These are phyloP conservation scores for Zingel zingel DNA, from an alignment of 2,113 vertebrate genomes.

Conservation along the genomic window DNA sequence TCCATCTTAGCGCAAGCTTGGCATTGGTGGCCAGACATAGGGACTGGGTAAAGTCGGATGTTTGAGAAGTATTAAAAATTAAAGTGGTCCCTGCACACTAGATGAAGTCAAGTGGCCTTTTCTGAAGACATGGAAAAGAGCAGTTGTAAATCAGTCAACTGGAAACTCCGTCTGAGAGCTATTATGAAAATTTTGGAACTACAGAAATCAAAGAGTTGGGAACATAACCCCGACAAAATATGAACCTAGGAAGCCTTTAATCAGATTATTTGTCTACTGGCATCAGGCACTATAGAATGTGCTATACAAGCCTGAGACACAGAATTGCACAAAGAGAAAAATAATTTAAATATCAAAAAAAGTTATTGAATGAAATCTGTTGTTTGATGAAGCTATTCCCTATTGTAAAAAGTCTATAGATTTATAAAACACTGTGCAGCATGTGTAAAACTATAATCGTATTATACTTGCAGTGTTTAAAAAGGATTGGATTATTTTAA, in stretches of 20 bases:
- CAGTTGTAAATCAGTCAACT: constrained; percentile 62
- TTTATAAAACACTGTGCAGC: constrained; percentile 39
- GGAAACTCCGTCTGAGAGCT: constrained; percentile 65
- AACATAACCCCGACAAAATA: constrained; percentile 42
- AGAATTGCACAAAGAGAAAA: constrained; percentile 7
- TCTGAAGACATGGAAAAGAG: constrained; percentile 47
- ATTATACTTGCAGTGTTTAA: constrained; percentile 81
- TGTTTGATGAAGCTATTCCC: constrained; percentile 34
- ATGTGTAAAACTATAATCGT: constrained; percentile 80
- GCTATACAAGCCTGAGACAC: not conserved
- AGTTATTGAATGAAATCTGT: constrained; percentile 20
- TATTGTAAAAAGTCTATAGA: constrained; percentile 34
- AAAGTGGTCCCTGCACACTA: constrained; percentile 59
- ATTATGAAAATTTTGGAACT: constrained; percentile 58
- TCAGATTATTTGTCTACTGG: constrained; percentile 70
- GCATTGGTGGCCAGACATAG: constrained; percentile 42
- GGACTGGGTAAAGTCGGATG: constrained; percentile 22
- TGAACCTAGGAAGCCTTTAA: constrained; percentile 60
- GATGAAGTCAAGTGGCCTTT: constrained; percentile 67
- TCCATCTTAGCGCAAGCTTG: constrained; percentile 54
- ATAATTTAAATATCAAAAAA: constrained; percentile 20
- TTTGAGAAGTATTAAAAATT: constrained; percentile 60
- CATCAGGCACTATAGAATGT: constrained; percentile 36
- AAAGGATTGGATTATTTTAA: constrained; percentile 80
- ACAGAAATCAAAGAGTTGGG: constrained; percentile 64